Evolutionary conservation across 2,113 vertebrate species (phyloP).

Genomic region (Vireo altiloquus): DNA sequence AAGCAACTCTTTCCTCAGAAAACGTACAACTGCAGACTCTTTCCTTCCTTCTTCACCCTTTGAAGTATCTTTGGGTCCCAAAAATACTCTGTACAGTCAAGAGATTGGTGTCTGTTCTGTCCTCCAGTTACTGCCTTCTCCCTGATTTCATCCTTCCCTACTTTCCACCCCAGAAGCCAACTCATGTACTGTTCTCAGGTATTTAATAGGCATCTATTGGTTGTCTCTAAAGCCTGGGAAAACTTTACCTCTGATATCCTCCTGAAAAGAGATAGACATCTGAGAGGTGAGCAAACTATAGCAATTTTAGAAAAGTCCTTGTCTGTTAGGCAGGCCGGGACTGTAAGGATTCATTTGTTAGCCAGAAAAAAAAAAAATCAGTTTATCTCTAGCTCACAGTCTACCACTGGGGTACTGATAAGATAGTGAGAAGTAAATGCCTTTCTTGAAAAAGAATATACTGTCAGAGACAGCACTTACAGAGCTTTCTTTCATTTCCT

Average conservation of each 20-base stretch:
- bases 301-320: not conserved
- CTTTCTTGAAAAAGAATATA: not conserved
- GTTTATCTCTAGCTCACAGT: not conserved
- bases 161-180: not conserved
- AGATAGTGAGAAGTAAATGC: conserved; percentile 6
- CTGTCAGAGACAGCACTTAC: not conserved
- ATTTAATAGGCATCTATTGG: not conserved
- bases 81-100: not conserved
- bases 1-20: not conserved
- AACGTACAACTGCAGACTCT: not conserved
- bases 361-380: not conserved
- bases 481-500: not conserved
- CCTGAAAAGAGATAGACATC: not conserved
- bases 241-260: not conserved
- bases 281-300: not conserved
- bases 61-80: no score
- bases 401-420: not conserved
- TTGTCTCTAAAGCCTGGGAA: not conserved
- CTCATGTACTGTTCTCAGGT: not conserved
- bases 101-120: not conserved
- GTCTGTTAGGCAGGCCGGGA: not conserved
- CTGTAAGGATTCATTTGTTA: not conserved
- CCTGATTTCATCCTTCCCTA: not conserved
- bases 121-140: not conserved
- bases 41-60: not conserved